Conservation (phyloP, 2,888 invertebrate genomes). For the Coleophora deauratella region DNA sequence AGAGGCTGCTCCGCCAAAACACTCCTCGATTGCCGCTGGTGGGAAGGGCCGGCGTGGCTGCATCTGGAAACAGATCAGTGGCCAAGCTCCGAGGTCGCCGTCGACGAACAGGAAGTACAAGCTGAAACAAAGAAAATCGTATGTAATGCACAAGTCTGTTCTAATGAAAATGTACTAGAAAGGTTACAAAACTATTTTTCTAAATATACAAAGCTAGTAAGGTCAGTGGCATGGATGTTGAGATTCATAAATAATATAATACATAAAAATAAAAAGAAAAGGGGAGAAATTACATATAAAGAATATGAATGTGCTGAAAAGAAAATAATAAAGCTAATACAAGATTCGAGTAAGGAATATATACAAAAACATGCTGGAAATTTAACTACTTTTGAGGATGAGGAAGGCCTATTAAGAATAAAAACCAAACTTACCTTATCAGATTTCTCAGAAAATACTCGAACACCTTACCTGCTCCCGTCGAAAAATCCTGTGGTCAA, state of each 20-base stretch:
- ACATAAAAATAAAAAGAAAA: background rate
- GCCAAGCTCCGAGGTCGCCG: constrained; percentile 1
- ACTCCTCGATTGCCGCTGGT: constrained; percentile 1
- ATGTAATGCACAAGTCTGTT: background rate
- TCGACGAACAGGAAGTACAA: background rate
- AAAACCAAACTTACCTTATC: constrained; percentile 1
- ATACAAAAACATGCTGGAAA: background rate
- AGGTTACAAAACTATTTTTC: constrained; percentile 2
- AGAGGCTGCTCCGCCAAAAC: constrained; percentile 6
- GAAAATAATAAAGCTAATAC: constrained; percentile 1
- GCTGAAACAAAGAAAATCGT: constrained; percentile 1
- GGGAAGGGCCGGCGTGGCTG: constrained; percentile 7
- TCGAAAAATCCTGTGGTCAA: background rate
- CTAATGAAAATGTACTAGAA: background rate
- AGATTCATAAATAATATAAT: constrained; percentile 1
- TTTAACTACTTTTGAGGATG: background rate
- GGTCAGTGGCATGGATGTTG: constrained; percentile 5
- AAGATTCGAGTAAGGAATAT: background rate
- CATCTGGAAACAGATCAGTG: background rate
- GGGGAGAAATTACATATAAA: constrained; percentile 2
- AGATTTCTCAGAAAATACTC: background rate
- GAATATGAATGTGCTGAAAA: constrained; percentile 2
- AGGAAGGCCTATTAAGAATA: background rate
- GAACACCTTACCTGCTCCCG: background rate
- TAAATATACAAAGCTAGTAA: constrained; percentile 4